Percentiles rank a stretch among this genome's conserved stretches.
phyloP scores from a whole-genome alignment of 2,113 vertebrate genomes.

The Carassius auratus region DNA sequence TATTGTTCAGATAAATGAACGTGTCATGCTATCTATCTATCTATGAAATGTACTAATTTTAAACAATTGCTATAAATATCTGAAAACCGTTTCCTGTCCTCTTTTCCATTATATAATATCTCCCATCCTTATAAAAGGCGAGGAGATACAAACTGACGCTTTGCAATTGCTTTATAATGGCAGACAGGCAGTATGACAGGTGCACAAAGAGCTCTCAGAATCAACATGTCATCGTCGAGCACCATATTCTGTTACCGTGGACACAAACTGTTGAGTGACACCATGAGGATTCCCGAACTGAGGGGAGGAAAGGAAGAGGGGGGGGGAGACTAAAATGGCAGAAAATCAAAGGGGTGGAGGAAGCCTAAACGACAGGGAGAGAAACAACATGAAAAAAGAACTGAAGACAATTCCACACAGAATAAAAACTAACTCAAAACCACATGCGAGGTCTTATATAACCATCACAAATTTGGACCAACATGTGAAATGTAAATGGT shows the following conservation, averaged over 20 bases:
- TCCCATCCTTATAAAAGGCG: not conserved
- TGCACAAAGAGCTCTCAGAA: constrained; percentile 69
- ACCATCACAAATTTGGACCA: constrained; percentile 2
- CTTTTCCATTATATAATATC: not conserved
- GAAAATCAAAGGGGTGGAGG: constrained; percentile 23
- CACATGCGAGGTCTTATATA: not conserved
- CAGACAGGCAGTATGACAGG: constrained; percentile 70
- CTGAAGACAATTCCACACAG: not conserved
- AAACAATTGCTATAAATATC: not conserved
- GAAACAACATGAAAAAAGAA: not conserved
- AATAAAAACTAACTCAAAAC: not conserved
- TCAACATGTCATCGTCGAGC: constrained; percentile 65
- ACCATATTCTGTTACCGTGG: constrained; percentile 65
- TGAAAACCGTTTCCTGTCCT: not conserved
- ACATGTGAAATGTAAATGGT: not conserved
- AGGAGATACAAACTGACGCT: constrained; percentile 30
- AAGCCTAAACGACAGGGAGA: not conserved
- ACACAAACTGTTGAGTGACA: constrained; percentile 69
- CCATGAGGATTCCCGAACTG: constrained; percentile 61
- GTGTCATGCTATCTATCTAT: not conserved
- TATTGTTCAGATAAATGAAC: not conserved
- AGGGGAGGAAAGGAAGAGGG: constrained; percentile 43
- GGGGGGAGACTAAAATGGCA: constrained; percentile 40
- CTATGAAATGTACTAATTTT: not conserved
- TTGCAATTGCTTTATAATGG: constrained; percentile 60